Conservation (phyloP, 2,113 vertebrate species). For the Aythya baeri region DNA sequence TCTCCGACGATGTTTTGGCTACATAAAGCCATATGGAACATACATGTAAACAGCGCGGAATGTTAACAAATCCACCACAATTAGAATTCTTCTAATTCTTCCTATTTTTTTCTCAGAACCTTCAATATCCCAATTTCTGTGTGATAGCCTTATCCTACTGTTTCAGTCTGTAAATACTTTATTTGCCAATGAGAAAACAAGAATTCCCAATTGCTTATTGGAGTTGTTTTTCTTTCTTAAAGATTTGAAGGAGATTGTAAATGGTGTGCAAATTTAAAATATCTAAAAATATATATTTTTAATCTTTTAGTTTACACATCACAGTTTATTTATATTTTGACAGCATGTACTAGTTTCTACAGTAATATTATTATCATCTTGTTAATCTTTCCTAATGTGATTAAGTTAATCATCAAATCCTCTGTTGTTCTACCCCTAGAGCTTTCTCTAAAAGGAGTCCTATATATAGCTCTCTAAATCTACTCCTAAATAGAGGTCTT, state of each 20-base stretch:
- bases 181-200: neutral
- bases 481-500: neutral
- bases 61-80: neutral
- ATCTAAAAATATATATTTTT: neutral
- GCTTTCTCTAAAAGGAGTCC: neutral
- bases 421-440: neutral
- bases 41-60: neutral
- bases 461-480: neutral
- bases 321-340: neutral
- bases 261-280: neutral
- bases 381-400: neutral
- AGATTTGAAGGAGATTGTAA: neutral
- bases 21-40: neutral
- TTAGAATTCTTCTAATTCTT: neutral
- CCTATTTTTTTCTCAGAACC: neutral
- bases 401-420: neutral
- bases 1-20: neutral
- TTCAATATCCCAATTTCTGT: neutral
- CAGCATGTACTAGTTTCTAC: neutral
- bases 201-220: neutral
- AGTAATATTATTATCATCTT: neutral
- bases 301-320: neutral
- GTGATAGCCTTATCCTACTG: neutral
- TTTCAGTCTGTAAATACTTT: neutral
- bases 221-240: neutral